Conservation (phyloP, 2,888 invertebrate species). For the Nysson spinosus region DNA sequence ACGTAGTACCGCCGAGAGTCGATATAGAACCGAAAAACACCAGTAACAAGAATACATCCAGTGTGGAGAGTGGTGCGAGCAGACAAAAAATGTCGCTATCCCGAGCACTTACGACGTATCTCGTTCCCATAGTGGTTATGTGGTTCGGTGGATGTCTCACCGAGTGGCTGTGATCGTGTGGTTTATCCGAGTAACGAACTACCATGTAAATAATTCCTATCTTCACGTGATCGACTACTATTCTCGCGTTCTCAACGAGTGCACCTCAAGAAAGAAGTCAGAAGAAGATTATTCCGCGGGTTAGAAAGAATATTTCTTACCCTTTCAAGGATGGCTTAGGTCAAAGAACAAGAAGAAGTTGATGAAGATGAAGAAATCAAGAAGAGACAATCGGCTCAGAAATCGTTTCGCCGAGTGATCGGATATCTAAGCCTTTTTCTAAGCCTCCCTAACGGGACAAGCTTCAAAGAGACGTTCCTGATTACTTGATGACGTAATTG, state of each 20-base stretch:
- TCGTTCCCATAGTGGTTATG: slow-evolving; percentile 89
- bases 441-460: no score
- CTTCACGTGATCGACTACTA: not conserved
- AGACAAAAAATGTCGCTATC: slow-evolving; percentile 79
- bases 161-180: slow-evolving; percentile 86
- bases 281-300: no score
- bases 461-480: no score
- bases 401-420: no score
- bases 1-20: slow-evolving; percentile 57
- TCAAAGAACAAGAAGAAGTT: no score
- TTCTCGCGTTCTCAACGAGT: slow-evolving; percentile 10
- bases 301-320: no score
- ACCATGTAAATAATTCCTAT: slow-evolving; percentile 53
- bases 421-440: no score
- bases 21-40: slow-evolving; percentile 59
- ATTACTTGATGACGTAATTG: no score
- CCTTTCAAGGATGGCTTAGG: no score
- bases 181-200: slow-evolving; percentile 21
- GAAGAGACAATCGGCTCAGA: no score
- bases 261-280: no score
- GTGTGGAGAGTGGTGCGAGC: slow-evolving; percentile 71
- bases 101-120: slow-evolving; percentile 85
- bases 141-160: slow-evolving; percentile 91
- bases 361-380: no score
- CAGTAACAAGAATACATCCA: slow-evolving; percentile 53